Evolutionary conservation across 2,797 vertebrate genomes (phyloP).

Genomic region (Gambusia yucatana): DNA sequence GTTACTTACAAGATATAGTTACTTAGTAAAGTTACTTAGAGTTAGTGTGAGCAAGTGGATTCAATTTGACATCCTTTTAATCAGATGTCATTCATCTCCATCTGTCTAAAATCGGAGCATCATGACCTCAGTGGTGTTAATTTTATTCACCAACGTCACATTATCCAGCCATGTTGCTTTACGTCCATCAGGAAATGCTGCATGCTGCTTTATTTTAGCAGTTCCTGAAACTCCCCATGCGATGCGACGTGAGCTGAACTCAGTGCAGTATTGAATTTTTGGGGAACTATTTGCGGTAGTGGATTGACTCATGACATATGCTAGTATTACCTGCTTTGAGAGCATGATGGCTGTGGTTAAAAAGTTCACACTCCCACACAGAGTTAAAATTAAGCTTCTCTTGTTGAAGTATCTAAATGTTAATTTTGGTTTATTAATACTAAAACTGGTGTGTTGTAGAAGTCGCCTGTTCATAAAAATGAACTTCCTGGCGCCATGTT

Average conservation of each 20-base stretch:
- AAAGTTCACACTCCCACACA: background rate
- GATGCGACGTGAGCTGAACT: background rate
- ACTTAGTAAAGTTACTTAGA: no score
- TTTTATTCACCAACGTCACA: slow-evolving; percentile 38
- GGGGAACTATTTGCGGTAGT: background rate
- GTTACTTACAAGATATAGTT: no score
- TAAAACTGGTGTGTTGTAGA: background rate
- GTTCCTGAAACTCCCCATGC: background rate
- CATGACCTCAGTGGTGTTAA: slow-evolving; percentile 66
- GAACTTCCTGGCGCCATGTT: no score
- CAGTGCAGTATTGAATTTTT: background rate
- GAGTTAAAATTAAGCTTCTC: background rate
- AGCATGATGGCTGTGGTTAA: no score
- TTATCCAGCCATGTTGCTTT: background rate
- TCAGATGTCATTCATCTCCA: slow-evolving; percentile 68
- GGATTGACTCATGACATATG: background rate
- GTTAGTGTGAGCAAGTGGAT: slow-evolving; percentile 61
- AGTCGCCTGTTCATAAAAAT: no score
- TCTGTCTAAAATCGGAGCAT: slow-evolving; percentile 65
- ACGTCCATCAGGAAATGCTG: background rate
- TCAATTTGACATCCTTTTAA: slow-evolving; percentile 56
- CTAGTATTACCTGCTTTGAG: background rate
- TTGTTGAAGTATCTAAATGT: background rate
- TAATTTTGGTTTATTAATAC: background rate
- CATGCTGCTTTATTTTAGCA: background rate